Evolutionary conservation across 2,888 invertebrate species (phyloP).

Genomic region (Pandemis cinnamomeana): DNA sequence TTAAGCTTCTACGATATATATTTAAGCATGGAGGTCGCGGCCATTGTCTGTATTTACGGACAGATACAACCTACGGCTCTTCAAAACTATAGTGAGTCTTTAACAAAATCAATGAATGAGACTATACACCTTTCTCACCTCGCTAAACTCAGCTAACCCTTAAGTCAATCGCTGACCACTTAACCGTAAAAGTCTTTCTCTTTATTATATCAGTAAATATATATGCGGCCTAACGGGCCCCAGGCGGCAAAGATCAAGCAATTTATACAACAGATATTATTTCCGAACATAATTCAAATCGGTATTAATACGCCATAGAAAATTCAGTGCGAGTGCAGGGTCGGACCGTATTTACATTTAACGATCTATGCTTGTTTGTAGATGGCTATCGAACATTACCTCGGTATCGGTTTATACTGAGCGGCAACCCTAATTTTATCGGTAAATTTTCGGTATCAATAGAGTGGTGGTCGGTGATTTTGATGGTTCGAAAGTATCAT

Average conservation of each 20-base stretch:
- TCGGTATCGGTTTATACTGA: constrained; percentile 17
- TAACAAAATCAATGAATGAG: too few species aligned
- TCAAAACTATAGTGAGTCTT: too few species aligned
- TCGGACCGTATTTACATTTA: constrained; percentile 34
- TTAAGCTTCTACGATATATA: too few species aligned
- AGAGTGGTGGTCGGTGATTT: constrained; percentile 1
- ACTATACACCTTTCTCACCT: too few species aligned
- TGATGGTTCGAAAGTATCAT: background rate
- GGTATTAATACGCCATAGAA: constrained; percentile 37
- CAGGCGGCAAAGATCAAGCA: constrained; percentile 25
- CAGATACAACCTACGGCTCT: too few species aligned
- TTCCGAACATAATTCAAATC: constrained; percentile 34
- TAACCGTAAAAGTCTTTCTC: too few species aligned
- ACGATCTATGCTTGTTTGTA: constrained; percentile 34
- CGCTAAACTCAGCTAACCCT: too few species aligned
- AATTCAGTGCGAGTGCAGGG: constrained; percentile 29
- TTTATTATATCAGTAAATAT: too few species aligned
- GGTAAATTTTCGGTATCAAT: constrained; percentile 5
- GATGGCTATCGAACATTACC: constrained; percentile 27
- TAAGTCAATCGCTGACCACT: too few species aligned
- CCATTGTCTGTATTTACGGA: too few species aligned
- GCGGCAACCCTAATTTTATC: constrained; percentile 23
- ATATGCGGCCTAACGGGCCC: background rate
- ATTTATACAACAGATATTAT: constrained; percentile 34
- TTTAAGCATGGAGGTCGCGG: too few species aligned